A percentile compares a stretch with the other conserved stretches of the same genome.
Conservation (phyloP, 1,140 invertebrate genomes). For the Portunus trituberculatus region DNA sequence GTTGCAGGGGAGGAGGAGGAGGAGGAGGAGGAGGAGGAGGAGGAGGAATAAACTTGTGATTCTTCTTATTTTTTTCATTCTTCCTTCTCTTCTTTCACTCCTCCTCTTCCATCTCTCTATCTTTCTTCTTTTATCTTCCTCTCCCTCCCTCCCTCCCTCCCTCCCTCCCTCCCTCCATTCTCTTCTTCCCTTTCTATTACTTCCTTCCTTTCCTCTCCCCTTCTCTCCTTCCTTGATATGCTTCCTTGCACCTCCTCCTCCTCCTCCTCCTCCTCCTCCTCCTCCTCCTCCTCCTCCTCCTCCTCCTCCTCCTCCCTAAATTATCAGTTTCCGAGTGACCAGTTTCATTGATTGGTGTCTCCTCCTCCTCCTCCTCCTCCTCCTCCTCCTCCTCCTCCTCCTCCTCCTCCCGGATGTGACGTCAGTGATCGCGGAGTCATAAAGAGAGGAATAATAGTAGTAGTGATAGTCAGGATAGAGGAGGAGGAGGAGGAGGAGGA, state of each 20-base stretch:
- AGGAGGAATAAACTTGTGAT: no score
- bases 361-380: no score
- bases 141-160: neutral
- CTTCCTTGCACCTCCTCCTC: neutral
- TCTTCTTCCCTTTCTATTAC: neutral
- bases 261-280: constrained; percentile 25
- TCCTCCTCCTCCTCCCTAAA: neutral
- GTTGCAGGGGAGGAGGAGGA: no score
- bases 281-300: neutral
- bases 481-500: no score
- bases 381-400: no score
- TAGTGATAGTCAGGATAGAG: no score
- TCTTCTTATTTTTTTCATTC: no score
- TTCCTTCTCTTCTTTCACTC: no score
- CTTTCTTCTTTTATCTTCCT: neutral
- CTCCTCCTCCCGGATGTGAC: neutral
- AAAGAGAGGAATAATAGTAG: neutral
- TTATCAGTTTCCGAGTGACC: neutral
- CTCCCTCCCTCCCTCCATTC: neutral
- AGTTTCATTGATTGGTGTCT: neutral
- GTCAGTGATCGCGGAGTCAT: neutral
- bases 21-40: no score
- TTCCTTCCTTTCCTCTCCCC: neutral
- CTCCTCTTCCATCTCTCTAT: no score
- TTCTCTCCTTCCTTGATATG: neutral